A percentile compares a stretch with the other conserved stretches of the same genome.
Evolutionary conservation across 2,888 invertebrate species (phyloP).

Genomic region (Apamea anceps): DNA sequence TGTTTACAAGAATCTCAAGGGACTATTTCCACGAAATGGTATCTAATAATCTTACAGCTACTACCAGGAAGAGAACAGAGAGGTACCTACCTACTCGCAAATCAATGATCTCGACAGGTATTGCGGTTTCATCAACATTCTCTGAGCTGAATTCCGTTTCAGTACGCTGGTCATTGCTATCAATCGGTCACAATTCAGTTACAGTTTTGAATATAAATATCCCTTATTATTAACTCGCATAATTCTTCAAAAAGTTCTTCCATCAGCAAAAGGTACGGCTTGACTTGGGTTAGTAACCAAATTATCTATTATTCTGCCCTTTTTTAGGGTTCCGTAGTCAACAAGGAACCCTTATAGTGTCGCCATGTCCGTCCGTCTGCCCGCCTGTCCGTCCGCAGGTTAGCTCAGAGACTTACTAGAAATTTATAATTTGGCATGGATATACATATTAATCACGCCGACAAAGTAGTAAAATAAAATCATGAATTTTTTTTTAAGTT

Average conservation of each 20-base stretch:
- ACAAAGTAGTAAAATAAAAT: no score
- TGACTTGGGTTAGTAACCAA: neutral
- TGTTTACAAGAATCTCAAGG: constrained; percentile 11
- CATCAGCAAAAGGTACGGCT: neutral
- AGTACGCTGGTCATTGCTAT: constrained; percentile 12
- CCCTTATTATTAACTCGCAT: neutral
- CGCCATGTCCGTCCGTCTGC: no score
- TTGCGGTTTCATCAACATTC: constrained; percentile 57
- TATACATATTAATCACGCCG: no score
- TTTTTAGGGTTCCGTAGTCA: neutral
- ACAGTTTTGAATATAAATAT: constrained; percentile 18
- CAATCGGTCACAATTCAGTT: constrained; percentile 12
- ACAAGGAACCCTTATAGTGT: no score
- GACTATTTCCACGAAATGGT: neutral
- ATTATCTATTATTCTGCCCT: neutral
- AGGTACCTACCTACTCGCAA: constrained; percentile 9
- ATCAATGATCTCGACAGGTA: constrained; percentile 36
- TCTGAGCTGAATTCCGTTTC: constrained; percentile 39
- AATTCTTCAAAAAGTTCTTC: constrained; percentile 17
- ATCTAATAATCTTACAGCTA: constrained; percentile 18
- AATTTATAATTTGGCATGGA: no score
- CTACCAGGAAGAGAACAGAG: constrained; percentile 14
- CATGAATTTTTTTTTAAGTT: no score
- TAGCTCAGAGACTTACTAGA: no score
- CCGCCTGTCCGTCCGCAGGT: no score